Conservation (phyloP, 2,797 vertebrate genomes). For the Onychomys torridus region DNA sequence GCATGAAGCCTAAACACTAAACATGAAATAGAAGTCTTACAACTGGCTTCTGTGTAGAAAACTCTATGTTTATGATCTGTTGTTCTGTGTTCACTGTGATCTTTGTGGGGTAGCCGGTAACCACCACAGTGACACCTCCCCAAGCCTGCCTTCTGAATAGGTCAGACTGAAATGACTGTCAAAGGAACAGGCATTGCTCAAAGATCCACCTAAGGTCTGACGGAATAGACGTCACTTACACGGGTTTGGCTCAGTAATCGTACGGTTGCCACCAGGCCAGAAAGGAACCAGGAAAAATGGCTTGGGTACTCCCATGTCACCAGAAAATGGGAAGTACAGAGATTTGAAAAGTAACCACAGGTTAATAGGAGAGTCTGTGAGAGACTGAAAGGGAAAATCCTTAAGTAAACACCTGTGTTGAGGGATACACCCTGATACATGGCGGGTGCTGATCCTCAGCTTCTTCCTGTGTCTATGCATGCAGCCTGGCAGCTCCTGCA, state of each 20-base stretch:
- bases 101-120: neutral
- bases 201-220: neutral
- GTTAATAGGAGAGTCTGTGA: neutral
- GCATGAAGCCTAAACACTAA: neutral
- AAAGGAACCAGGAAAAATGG: constrained; percentile 32
- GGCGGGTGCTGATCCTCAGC: too few species aligned
- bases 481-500: neutral
- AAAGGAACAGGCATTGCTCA: neutral
- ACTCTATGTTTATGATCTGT: neutral
- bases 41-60: neutral
- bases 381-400: neutral
- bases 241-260: constrained; percentile 10
- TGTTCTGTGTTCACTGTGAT: neutral
- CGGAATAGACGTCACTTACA: neutral
- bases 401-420: neutral
- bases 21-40: neutral
- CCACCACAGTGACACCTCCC: neutral
- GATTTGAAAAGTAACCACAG: neutral
- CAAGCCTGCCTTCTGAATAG: neutral
- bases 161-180: neutral
- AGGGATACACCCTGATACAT: neutral
- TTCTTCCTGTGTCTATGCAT: neutral
- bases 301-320: neutral
- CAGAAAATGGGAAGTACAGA: constrained; percentile 32
- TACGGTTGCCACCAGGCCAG: constrained; percentile 32